Conservation (phyloP, 1,140 invertebrate species). For the Lucilia cuprina region DNA sequence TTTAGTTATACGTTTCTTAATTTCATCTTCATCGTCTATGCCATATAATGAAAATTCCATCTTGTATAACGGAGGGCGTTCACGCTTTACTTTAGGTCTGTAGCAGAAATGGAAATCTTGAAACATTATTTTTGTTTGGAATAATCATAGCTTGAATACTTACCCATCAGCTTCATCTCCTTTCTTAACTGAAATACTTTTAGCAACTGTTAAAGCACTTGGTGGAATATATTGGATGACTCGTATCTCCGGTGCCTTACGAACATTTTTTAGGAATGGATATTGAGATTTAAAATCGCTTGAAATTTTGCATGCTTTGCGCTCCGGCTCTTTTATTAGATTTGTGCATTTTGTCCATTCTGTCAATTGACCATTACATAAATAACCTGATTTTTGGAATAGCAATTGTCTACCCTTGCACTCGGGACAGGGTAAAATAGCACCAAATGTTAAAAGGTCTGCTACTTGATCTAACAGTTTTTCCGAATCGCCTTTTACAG, state of each 20-base stretch:
- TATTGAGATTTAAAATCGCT: slow-evolving; percentile 69
- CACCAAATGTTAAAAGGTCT: slow-evolving; percentile 90
- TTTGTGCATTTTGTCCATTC: slow-evolving; percentile 92
- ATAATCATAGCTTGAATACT: slow-evolving; percentile 38
- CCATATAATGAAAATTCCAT: slow-evolving; percentile 82
- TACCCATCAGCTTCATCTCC: slow-evolving; percentile 65
- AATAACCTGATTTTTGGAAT: slow-evolving; percentile 79
- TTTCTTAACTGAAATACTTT: slow-evolving; percentile 64
- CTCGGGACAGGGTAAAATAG: slow-evolving; percentile 77
- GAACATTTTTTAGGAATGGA: slow-evolving; percentile 73
- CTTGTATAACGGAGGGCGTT: slow-evolving; percentile 74
- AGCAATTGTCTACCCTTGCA: slow-evolving; percentile 80
- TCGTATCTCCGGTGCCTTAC: slow-evolving; percentile 70
- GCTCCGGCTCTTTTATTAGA: slow-evolving; percentile 74
- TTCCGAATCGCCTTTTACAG: slow-evolving; percentile 70
- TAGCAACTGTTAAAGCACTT: slow-evolving; percentile 55
- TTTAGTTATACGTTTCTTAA: slow-evolving; percentile 74
- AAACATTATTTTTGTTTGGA: not conserved
- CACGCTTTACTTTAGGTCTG: slow-evolving; percentile 68
- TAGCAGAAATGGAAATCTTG: not conserved
- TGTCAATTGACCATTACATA: slow-evolving; percentile 80
- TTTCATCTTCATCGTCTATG: slow-evolving; percentile 67
- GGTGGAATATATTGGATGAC: slow-evolving; percentile 70
- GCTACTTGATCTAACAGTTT: slow-evolving; percentile 80
- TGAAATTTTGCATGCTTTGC: slow-evolving; percentile 79